These are phyloP conservation scores for Chloropsis cyanopogon DNA, from an alignment of 2,113 vertebrate genomes.

Conservation along the genomic window DNA sequence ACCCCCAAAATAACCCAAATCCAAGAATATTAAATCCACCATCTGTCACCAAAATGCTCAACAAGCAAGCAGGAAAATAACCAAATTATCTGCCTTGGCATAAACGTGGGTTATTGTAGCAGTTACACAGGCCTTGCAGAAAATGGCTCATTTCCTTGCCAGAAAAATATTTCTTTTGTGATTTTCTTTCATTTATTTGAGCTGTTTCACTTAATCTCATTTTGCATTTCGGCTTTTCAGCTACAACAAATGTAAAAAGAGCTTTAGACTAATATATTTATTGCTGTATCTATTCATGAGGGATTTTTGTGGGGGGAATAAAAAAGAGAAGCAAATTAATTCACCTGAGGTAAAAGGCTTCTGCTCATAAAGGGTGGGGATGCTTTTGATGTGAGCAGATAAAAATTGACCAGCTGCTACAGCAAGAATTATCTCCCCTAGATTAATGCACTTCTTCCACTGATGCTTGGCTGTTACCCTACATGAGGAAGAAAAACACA, in stretches of 20 bases:
- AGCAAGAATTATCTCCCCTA: background rate
- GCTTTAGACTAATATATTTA: background rate
- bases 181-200: background rate
- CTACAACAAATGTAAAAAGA: background rate
- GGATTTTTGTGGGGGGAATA: accelerated
- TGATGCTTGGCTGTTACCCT: background rate
- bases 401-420: background rate
- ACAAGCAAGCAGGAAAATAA: background rate
- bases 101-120: background rate
- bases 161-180: background rate
- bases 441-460: background rate
- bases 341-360: background rate
- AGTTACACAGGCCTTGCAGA: background rate
- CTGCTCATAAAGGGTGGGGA: background rate
- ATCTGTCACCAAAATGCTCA: background rate
- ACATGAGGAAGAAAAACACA: background rate
- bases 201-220: background rate
- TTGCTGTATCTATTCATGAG: background rate
- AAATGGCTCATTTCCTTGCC: background rate
- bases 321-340: background rate
- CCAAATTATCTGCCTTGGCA: background rate
- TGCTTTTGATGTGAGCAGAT: background rate
- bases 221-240: background rate
- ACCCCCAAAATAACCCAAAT: background rate
- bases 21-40: background rate